Conservation (phyloP, 1,140 invertebrate species). For the Linepithema humile region DNA sequence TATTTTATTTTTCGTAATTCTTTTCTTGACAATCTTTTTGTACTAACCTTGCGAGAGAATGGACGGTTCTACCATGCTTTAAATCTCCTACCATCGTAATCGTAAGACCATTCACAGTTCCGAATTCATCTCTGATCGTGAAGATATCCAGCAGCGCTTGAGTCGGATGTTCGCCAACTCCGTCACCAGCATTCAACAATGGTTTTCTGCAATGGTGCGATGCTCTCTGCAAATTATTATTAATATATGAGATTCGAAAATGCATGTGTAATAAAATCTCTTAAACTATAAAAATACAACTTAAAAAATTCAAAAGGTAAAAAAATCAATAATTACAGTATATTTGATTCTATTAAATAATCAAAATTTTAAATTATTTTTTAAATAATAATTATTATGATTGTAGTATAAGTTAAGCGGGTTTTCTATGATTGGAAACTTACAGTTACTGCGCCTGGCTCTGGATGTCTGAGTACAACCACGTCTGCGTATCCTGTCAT, state of each 20-base stretch:
- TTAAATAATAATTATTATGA: not conserved
- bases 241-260: constrained; percentile 2
- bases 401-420: not conserved
- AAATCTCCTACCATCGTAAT: constrained; percentile 98
- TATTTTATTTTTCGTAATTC: not conserved
- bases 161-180: constrained; percentile 98
- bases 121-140: constrained; percentile 99
- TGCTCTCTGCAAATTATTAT: constrained; percentile 87
- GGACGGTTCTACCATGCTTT: constrained; percentile 98
- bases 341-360: not conserved
- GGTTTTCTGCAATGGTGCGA: constrained; percentile 93
- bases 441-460: constrained; percentile 95
- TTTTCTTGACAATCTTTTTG: no score
- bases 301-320: not conserved
- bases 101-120: constrained; percentile 98
- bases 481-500: constrained; percentile 96
- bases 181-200: constrained; percentile 99
- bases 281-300: not conserved
- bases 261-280: not conserved
- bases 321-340: not conserved
- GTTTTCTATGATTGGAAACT: constrained; percentile 81
- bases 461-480: constrained; percentile 96
- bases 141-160: constrained; percentile 99
- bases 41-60: constrained; percentile 95
- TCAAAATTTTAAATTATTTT: not conserved